phyloP scores from a whole-genome alignment of 2,797 vertebrate genomes.

The Chloroceryle inda region DNA sequence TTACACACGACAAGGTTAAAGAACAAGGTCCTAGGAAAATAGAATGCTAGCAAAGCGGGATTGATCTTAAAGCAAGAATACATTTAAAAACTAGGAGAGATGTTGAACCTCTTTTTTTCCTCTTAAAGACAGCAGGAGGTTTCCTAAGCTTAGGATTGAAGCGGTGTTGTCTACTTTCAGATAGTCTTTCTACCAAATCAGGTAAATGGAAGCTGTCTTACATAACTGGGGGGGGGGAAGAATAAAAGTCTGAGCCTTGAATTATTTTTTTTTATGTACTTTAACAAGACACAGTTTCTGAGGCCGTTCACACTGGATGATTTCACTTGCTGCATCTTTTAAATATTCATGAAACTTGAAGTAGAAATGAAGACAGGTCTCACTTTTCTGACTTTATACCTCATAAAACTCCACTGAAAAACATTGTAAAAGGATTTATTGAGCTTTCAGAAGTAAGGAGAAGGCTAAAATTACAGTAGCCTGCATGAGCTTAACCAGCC shows the following conservation, averaged over 20 bases:
- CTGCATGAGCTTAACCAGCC: neutral
- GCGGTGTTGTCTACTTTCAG: neutral
- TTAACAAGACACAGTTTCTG: neutral
- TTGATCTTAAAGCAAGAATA: neutral
- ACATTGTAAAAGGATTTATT: neutral
- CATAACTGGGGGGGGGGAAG: neutral
- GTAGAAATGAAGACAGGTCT: conserved; percentile 35
- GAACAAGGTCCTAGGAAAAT: neutral
- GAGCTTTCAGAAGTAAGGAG: neutral
- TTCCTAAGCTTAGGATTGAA: neutral
- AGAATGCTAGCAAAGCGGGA: neutral
- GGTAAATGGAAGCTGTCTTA: neutral
- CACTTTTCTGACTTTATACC: neutral
- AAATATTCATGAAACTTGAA: conserved; percentile 57
- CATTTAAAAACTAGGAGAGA: neutral
- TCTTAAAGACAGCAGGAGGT: neutral
- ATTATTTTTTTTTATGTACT: conserved; percentile 32
- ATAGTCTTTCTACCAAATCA: neutral
- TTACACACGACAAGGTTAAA: neutral
- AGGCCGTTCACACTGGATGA: conserved; percentile 19
- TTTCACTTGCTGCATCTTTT: conserved; percentile 57
- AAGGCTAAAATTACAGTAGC: neutral
- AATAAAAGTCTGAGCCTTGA: neutral
- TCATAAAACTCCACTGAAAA: conserved; percentile 13
- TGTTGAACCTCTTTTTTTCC: neutral